Base-by-base conservation (phyloP, 1,140 invertebrate genomes). In the Drosophila neocordata region DNA sequence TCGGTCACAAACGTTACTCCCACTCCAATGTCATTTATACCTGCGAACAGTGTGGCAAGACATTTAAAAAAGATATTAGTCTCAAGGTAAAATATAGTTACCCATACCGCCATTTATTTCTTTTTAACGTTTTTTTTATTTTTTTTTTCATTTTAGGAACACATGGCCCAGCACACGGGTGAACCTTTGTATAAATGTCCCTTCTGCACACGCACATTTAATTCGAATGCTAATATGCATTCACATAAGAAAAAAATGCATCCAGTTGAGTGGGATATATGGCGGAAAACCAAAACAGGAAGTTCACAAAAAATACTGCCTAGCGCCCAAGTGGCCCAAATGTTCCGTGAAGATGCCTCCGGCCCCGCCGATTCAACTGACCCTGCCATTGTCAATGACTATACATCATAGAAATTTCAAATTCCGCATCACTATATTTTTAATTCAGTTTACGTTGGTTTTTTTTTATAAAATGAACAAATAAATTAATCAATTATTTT, bases 171-270 rank as follows among this genome's bases (percentile, higher is more conserved):
- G 52, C 91, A 92, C 60, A 91, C 88, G 34, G 91, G 91, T 20
- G 88, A 91, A 48, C 78, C 73, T 0, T 69, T 91, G 1, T 92
- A 92, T 44, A 90, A 89, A 69, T 92, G 91, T 34, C 89, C 89
- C 8, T 91, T 90, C 56, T 92, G 91, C 56, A 70, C 88, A 0
- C 75, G 87, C 38, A 91, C 90, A 2, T 91, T 91, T 51, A 91
- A 91, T 62, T 90, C 85, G 1, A 91, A 90, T 59, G 85, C 90
- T 3, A 91, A 91, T 66, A 91, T 91, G 90, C 90, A 91, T 65
- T 87, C 89, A 3, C 90, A 91, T 63, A 90, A 90, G 38, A 91
- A 91, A 60, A 89, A 88, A 58, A 82, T 88, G 78, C 90, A 91
- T 73, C 90, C 90, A 7, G 65, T 82, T 11, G 90, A 91, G 65